phyloP scores from a whole-genome alignment of 2,113 vertebrate genomes.

The Numenius arquata region DNA sequence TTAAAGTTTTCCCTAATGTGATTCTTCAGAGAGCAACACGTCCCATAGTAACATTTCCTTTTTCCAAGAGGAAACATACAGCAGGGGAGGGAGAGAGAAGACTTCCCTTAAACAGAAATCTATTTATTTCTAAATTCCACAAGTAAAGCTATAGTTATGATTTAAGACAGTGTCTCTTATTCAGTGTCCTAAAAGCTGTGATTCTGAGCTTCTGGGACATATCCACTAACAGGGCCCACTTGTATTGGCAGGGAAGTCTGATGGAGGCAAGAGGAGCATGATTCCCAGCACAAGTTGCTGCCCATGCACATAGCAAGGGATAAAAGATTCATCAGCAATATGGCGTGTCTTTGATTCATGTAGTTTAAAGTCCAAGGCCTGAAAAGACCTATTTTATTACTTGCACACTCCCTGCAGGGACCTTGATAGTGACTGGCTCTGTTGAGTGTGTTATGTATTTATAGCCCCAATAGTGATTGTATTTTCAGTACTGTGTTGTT shows the following conservation, averaged over 20 bases:
- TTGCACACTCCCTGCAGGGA: not conserved
- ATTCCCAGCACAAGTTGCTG: not conserved
- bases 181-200: not conserved
- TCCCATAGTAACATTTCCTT: not conserved
- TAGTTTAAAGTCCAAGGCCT: not conserved
- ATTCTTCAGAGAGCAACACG: not conserved
- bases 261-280: not conserved
- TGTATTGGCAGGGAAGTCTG: not conserved
- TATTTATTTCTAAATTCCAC: not conserved
- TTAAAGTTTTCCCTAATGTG: not conserved
- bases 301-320: not conserved
- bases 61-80: not conserved
- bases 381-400: not conserved
- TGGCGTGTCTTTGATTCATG: not conserved
- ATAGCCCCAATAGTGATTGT: not conserved
- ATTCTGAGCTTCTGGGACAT: not conserved
- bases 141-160: not conserved
- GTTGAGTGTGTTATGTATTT: not conserved
- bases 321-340: not conserved
- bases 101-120: not conserved
- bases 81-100: not conserved
- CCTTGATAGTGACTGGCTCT: not conserved
- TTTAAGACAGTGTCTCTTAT: not conserved
- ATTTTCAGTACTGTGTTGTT: not conserved
- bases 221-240: not conserved